Conservation (phyloP, 1,140 invertebrate genomes). For the Meloidogyne exigua region DNA sequence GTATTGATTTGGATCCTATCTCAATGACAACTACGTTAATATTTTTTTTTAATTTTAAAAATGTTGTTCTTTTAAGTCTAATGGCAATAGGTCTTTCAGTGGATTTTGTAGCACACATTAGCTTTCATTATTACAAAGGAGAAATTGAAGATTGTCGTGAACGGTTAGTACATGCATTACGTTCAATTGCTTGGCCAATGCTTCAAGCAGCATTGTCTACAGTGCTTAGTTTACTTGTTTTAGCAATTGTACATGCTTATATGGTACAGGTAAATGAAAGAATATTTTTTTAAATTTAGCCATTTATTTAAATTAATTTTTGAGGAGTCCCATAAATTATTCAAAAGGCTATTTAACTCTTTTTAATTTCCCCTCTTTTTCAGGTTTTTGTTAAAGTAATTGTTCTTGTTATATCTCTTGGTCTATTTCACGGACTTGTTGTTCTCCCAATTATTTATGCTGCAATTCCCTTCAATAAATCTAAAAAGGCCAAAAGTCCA, state of each 20-base stretch:
- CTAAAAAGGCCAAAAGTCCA: background rate
- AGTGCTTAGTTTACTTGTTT: slow-evolving; percentile 80
- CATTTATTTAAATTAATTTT: no score
- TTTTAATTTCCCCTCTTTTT: slow-evolving; percentile 17
- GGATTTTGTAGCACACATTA: slow-evolving; percentile 67
- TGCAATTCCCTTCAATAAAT: slow-evolving; percentile 56
- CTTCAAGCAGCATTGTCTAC: slow-evolving; percentile 91
- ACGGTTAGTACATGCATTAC: slow-evolving; percentile 79
- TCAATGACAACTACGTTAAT: slow-evolving; percentile 64
- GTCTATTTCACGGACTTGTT: slow-evolving; percentile 63
- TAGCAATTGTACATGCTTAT: slow-evolving; percentile 85
- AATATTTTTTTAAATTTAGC: background rate
- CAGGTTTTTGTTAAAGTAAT: slow-evolving; percentile 66
- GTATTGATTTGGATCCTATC: slow-evolving; percentile 67
- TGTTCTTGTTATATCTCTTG: slow-evolving; percentile 64
- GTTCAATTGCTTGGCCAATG: slow-evolving; percentile 85
- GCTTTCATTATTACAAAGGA: slow-evolving; percentile 67
- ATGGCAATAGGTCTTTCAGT: slow-evolving; percentile 67
- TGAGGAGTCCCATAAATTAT: no score
- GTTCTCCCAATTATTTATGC: slow-evolving; percentile 65
- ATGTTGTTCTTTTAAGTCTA: slow-evolving; percentile 37
- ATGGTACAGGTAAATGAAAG: slow-evolving; percentile 67
- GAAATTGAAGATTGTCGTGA: slow-evolving; percentile 70
- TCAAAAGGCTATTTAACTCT: no score
- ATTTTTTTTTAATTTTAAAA: slow-evolving; percentile 7